These are phyloP conservation scores for Phyllotreta cruciferae DNA, from an alignment of 2,888 invertebrate genomes.

Conservation along the genomic window DNA sequence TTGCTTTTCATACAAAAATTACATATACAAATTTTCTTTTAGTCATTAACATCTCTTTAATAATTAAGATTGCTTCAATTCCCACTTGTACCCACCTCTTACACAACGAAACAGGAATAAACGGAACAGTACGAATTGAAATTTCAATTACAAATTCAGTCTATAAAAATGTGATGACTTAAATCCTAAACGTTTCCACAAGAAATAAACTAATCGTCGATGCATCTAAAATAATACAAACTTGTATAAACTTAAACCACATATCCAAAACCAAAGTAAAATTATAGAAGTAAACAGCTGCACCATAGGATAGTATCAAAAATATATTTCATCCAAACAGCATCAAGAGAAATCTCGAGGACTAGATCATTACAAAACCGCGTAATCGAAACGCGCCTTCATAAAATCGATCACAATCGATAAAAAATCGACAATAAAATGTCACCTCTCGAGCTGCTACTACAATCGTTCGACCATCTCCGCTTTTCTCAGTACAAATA, in stretches of 20 bases:
- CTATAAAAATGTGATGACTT: conserved; percentile 30
- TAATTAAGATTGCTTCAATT: conserved; percentile 11
- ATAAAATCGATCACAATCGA: too few species aligned
- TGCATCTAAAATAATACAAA: too few species aligned
- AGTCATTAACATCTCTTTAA: conserved; percentile 4
- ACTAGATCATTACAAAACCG: too few species aligned
- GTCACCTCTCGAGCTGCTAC: too few species aligned
- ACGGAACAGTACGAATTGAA: too few species aligned
- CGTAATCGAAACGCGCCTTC: too few species aligned
- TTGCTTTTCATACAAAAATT: conserved; percentile 25
- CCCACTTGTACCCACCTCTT: neutral
- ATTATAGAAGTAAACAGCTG: neutral
- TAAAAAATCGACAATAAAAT: too few species aligned
- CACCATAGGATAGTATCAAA: conserved; percentile 65
- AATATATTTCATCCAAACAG: conserved; percentile 62
- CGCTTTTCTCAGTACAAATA: conserved; percentile 8
- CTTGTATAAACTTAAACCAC: too few species aligned
- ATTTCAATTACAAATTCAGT: conserved; percentile 25
- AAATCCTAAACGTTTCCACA: conserved; percentile 18
- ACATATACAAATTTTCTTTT: conserved; percentile 15
- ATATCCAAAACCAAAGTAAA: too few species aligned
- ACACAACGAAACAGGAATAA: neutral
- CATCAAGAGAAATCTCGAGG: conserved; percentile 2
- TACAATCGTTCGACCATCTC: neutral
- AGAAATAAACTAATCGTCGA: too few species aligned